These are phyloP conservation scores for Tenualosa thibaudeaui DNA, from an alignment of 2,797 vertebrate genomes.

Conservation along the genomic window DNA sequence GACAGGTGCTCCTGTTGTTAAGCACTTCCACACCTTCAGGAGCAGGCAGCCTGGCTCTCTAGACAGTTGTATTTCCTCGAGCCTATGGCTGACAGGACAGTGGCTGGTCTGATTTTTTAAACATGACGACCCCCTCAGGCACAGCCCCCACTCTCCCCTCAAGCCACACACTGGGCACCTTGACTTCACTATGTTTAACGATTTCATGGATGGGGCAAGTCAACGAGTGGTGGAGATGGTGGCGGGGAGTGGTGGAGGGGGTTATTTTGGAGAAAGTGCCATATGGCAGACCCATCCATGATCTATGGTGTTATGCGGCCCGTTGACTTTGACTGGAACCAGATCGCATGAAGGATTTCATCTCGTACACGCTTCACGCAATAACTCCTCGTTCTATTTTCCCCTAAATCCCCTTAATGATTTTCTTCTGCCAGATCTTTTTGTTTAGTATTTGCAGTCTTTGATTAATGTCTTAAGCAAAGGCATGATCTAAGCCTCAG, in stretches of 20 bases:
- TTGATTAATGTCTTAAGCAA: slow-evolving; percentile 1
- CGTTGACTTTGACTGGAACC: neutral
- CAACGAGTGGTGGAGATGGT: neutral
- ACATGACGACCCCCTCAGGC: slow-evolving; percentile 27
- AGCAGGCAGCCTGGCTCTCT: slow-evolving; percentile 11
- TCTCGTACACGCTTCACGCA: neutral
- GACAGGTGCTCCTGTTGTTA: slow-evolving; percentile 10
- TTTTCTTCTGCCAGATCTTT: neutral
- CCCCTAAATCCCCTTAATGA: neutral
- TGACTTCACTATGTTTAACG: neutral
- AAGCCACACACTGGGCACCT: neutral
- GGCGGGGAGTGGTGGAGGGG: neutral
- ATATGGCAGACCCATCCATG: neutral
- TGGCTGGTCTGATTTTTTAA: slow-evolving; percentile 44
- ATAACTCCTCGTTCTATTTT: neutral
- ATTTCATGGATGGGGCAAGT: slow-evolving; percentile 7
- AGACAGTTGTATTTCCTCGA: slow-evolving; percentile 55
- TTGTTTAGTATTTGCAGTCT: neutral
- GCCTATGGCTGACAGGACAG: slow-evolving; percentile 42
- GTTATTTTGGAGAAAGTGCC: neutral
- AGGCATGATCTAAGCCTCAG: neutral
- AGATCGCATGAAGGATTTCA: neutral
- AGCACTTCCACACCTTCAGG: neutral
- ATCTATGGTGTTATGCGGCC: neutral
- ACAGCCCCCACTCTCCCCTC: slow-evolving; percentile 11